A percentile compares a stretch with the other conserved stretches of the same genome.
phyloP scores from a whole-genome alignment of 2,888 invertebrate species.

The Dynastes maya region DNA sequence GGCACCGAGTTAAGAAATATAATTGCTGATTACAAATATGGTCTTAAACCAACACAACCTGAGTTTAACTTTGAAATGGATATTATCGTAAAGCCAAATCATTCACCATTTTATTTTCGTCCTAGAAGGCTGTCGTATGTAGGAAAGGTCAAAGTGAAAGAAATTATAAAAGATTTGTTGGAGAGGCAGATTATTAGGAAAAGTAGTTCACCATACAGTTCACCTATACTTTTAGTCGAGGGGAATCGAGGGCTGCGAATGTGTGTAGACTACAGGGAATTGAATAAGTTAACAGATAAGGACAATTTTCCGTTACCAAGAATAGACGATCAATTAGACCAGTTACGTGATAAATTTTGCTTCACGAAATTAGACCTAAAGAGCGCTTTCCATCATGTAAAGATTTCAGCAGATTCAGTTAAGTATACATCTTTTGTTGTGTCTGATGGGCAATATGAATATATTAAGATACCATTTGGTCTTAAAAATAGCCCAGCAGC shows the following conservation, averaged over 20 bases:
- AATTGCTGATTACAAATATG: not conserved
- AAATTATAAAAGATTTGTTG: not conserved
- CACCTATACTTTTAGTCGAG: constrained; percentile 53
- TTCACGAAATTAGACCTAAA: constrained; percentile 19
- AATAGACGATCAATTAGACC: constrained; percentile 42
- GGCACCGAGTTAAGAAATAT: not conserved
- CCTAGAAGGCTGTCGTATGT: constrained; percentile 27
- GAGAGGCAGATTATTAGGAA: not conserved
- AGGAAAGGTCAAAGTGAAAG: constrained; percentile 22
- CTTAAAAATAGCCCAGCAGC: constrained; percentile 35
- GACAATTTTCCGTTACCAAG: constrained; percentile 30
- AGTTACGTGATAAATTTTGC: constrained; percentile 20
- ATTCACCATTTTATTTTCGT: constrained; percentile 33
- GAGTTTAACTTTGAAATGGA: constrained; percentile 36
- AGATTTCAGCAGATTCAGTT: constrained; percentile 21
- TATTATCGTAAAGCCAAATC: not conserved
- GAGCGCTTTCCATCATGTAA: constrained; percentile 46
- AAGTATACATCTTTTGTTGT: constrained; percentile 23
- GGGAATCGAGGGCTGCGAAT: constrained; percentile 50
- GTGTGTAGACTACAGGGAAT: constrained; percentile 51
- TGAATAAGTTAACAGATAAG: constrained; percentile 37
- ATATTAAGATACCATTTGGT: not conserved
- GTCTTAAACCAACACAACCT: constrained; percentile 10
- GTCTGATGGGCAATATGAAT: not conserved
- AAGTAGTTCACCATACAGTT: constrained; percentile 50